These are phyloP conservation scores for Melipona beecheii DNA, from an alignment of 2,888 invertebrate species.

Conservation along the genomic window DNA sequence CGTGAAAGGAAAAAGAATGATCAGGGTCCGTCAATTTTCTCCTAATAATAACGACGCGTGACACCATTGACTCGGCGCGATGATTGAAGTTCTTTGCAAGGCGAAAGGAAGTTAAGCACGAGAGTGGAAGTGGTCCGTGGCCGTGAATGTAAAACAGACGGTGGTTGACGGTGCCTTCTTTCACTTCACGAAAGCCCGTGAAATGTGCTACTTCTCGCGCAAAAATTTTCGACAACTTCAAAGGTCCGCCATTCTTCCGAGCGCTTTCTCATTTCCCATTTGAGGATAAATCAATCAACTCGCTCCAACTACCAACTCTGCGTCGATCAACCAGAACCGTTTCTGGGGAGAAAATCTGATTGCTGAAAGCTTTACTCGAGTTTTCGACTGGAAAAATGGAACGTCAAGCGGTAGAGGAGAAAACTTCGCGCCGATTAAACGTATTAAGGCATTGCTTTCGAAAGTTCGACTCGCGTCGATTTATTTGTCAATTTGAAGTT, in stretches of 20 bases:
- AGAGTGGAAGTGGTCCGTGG: constrained; percentile 68
- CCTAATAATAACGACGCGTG: neutral
- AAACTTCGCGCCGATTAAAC: constrained; percentile 34
- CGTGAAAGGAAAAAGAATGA: neutral
- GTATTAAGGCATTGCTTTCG: constrained; percentile 31
- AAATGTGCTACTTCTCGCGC: neutral
- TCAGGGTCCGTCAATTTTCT: constrained; percentile 15
- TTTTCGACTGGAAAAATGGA: constrained; percentile 29
- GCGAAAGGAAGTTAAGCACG: neutral
- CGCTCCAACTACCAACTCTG: neutral
- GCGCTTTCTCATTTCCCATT: constrained; percentile 27
- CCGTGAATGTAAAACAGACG: constrained; percentile 76
- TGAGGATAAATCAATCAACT: constrained; percentile 45
- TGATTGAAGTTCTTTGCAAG: constrained; percentile 38
- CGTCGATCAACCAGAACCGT: neutral
- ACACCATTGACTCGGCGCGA: constrained; percentile 16
- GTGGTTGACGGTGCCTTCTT: constrained; percentile 52
- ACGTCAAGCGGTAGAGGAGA: constrained; percentile 9
- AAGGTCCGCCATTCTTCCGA: constrained; percentile 3
- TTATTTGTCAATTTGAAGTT: no score
- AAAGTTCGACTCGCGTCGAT: neutral
- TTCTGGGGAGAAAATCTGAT: constrained; percentile 19
- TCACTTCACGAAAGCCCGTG: neutral
- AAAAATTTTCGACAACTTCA: constrained; percentile 24
- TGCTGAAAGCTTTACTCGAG: constrained; percentile 10